Percentiles rank a stretch among this genome's conserved stretches.
Evolutionary conservation across 2,113 vertebrate species (phyloP).

Genomic region (Panthera leo): DNA sequence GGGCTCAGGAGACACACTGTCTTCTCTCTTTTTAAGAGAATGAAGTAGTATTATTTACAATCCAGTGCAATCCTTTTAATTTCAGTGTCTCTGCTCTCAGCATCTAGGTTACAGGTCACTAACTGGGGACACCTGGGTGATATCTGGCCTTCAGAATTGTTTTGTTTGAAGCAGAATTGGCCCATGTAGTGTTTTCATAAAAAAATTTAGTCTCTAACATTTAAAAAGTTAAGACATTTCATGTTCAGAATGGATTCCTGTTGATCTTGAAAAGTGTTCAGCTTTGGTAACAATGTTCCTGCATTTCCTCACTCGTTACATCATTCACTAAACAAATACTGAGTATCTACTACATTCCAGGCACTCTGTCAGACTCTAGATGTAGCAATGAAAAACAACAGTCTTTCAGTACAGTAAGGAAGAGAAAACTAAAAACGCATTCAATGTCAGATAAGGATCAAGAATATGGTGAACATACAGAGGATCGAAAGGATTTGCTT

Average conservation of each 20-base stretch:
- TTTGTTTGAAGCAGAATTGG: background rate
- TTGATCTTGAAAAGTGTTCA: background rate
- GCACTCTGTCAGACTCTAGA: background rate
- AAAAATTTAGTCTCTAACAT: background rate
- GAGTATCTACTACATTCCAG: background rate
- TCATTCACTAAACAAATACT: background rate
- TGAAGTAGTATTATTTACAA: background rate
- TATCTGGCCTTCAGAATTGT: background rate
- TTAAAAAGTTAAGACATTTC: background rate
- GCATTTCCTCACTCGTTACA: constrained; percentile 2
- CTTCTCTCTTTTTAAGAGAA: background rate
- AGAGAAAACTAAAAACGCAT: background rate
- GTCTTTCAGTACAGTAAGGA: background rate
- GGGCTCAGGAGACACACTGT: background rate
- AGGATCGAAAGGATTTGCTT: background rate
- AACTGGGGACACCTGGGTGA: background rate
- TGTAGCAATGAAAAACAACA: background rate
- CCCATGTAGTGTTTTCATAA: background rate
- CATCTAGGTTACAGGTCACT: background rate
- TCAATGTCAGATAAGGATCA: background rate
- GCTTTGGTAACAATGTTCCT: background rate
- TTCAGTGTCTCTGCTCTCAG: background rate
- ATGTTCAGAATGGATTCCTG: background rate
- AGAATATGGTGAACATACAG: background rate
- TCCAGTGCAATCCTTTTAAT: background rate